Percentiles rank a stretch among this genome's conserved stretches.
Evolutionary conservation across 2,888 invertebrate species (phyloP).

Genomic region (Leptura quadrifasciata): DNA sequence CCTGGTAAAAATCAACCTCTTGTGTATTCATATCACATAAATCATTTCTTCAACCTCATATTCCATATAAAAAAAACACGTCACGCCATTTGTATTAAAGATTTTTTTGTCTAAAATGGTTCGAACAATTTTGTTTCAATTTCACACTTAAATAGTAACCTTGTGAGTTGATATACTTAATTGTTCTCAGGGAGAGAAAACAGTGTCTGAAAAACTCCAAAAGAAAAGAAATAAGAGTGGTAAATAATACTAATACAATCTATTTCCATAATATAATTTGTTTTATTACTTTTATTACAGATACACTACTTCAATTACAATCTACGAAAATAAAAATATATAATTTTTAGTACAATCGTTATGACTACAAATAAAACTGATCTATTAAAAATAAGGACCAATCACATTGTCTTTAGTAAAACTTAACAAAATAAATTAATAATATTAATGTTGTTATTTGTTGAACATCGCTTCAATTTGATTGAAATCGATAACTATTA

Average conservation of each 20-base stretch:
- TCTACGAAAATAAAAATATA: not conserved
- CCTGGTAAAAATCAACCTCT: too few relatives aligned
- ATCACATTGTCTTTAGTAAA: not conserved
- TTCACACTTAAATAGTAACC: too few relatives aligned
- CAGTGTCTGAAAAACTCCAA: too few relatives aligned
- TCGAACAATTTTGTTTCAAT: too few relatives aligned
- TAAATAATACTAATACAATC: not conserved
- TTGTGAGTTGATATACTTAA: too few relatives aligned
- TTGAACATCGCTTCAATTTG: not conserved
- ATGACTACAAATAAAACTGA: not conserved
- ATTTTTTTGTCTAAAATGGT: too few relatives aligned
- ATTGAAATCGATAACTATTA: not conserved
- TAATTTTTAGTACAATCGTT: not conserved
- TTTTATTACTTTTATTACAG: not conserved
- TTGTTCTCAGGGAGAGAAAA: too few relatives aligned
- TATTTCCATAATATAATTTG: not conserved
- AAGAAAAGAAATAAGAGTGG: too few relatives aligned
- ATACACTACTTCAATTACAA: not conserved
- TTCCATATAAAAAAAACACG: too few relatives aligned
- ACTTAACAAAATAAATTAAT: slow-evolving; percentile 4
- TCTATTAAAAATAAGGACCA: not conserved
- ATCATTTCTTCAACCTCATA: too few relatives aligned
- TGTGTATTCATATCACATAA: too few relatives aligned
- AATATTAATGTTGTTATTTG: slow-evolving; percentile 11
- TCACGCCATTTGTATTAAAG: too few relatives aligned